Percentiles rank a stretch among this genome's conserved stretches.
Evolutionary conservation across 2,888 invertebrate genomes (phyloP).

Genomic region (Nomada fucata): DNA sequence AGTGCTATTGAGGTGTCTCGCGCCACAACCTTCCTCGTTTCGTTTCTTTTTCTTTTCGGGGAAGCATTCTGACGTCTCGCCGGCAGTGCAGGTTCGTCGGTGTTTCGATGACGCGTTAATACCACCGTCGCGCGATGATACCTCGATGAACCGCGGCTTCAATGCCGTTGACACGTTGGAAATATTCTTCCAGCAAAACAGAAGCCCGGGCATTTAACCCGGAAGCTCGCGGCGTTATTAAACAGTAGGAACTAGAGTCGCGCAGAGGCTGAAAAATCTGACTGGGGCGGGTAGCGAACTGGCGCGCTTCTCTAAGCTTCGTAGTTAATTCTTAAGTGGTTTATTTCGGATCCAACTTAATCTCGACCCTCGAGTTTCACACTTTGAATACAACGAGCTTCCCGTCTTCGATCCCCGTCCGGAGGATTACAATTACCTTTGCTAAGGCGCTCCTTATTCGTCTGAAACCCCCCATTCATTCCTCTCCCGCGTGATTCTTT

Average conservation of each 20-base stretch:
- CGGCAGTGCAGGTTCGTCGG: conserved; percentile 2
- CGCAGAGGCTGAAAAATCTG: neutral
- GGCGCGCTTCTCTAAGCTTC: neutral
- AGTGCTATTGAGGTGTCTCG: neutral
- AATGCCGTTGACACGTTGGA: neutral
- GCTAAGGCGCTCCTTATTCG: neutral
- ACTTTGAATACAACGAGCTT: neutral
- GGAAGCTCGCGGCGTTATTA: neutral
- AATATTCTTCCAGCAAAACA: neutral
- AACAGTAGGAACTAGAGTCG: neutral
- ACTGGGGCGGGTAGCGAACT: neutral
- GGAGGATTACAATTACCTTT: conserved; percentile 5
- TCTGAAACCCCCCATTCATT: neutral
- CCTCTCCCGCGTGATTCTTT: neutral
- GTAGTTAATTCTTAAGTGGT: neutral
- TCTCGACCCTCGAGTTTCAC: neutral
- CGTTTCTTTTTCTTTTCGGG: neutral
- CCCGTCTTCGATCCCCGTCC: neutral
- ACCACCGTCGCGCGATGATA: conserved; percentile 2
- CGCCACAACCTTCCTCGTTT: neutral
- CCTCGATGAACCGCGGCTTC: conserved; percentile 2
- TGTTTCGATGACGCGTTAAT: conserved; percentile 1
- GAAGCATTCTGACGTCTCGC: neutral
- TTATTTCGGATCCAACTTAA: conserved; percentile 8
- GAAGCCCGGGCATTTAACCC: neutral